phyloP scores from a whole-genome alignment of 2,797 vertebrate genomes.

The Jordanella pulchra region DNA sequence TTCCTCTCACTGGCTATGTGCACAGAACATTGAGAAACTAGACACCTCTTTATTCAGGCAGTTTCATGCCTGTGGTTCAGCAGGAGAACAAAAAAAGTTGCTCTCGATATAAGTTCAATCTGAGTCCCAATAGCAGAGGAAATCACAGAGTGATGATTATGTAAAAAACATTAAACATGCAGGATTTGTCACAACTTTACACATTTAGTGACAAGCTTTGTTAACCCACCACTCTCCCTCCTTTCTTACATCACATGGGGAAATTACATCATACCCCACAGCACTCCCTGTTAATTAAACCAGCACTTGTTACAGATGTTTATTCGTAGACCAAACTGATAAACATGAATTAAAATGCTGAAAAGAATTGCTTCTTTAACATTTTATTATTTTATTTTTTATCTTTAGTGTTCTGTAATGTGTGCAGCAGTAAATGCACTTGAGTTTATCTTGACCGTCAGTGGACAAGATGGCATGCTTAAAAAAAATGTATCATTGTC shows the following conservation, averaged over 20 bases:
- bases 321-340: not conserved
- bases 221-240: not conserved
- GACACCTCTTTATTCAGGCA: conserved; percentile 44
- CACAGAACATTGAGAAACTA: conserved; percentile 56
- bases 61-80: conserved; percentile 21
- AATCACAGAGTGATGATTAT: not conserved
- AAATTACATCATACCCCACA: conserved; percentile 32
- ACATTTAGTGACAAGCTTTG: not conserved
- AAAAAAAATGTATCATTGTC: not conserved
- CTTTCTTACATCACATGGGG: not conserved
- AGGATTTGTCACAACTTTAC: not conserved
- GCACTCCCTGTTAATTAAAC: not conserved
- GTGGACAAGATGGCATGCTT: not conserved
- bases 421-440: too few species aligned
- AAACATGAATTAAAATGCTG: not conserved
- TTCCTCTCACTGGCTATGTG: conserved; percentile 60
- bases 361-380: too few species aligned
- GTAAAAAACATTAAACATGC: not conserved
- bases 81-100: not conserved
- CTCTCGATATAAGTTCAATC: conserved; percentile 4
- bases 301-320: not conserved
- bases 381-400: not conserved
- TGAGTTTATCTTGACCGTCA: not conserved
- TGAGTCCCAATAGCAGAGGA: not conserved
- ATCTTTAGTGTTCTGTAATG: not conserved